These are phyloP conservation scores for Pangasius krempfi DNA, from an alignment of 2,797 vertebrate species.

Conservation along the genomic window DNA sequence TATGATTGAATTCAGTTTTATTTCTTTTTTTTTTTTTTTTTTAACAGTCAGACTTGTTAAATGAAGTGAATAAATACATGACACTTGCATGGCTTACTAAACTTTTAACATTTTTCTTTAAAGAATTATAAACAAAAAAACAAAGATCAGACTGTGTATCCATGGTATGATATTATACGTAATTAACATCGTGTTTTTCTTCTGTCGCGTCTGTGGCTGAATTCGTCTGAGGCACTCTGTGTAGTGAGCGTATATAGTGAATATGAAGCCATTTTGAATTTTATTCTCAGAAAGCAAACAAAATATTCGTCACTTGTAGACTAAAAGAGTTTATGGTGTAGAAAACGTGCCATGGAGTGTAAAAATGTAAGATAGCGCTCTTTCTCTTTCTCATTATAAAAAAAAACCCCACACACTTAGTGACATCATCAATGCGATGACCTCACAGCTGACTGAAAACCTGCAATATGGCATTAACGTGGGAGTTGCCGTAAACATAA, in stretches of 20 bases:
- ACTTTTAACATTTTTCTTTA: too few relatives aligned
- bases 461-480: slow-evolving; percentile 16
- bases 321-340: too few relatives aligned
- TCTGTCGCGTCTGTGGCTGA: too few relatives aligned
- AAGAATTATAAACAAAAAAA: not conserved
- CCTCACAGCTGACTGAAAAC: slow-evolving; percentile 4
- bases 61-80: not conserved
- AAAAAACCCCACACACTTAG: not conserved
- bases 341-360: not conserved
- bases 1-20: not conserved
- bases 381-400: not conserved
- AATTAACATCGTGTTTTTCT: too few relatives aligned
- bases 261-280: not conserved
- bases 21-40: not conserved
- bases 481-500: slow-evolving; percentile 30
- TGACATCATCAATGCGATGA: slow-evolving; percentile 4
- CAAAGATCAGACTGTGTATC: not conserved
- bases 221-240: too few relatives aligned
- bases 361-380: not conserved
- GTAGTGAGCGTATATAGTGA: too few relatives aligned
- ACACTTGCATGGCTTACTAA: not conserved
- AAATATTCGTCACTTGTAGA: not conserved
- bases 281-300: not conserved
- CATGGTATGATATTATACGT: too few relatives aligned
- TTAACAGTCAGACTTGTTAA: not conserved